phyloP scores from a whole-genome alignment of 1,140 invertebrate species.

The Drosophila sproati region DNA sequence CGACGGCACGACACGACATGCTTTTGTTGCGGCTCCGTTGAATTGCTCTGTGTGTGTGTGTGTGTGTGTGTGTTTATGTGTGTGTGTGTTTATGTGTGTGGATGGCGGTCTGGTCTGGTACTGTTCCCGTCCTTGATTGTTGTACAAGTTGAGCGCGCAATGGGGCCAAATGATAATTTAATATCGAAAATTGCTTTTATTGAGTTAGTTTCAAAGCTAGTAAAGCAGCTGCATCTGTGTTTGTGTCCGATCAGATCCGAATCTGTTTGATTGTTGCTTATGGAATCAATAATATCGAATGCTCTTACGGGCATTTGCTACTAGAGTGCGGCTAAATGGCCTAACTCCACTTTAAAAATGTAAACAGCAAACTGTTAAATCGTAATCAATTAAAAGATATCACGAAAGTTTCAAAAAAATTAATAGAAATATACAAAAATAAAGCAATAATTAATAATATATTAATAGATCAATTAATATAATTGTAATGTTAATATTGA shows the following conservation, averaged over 20 bases:
- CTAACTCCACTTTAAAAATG: too few species aligned
- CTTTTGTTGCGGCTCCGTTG: slow-evolving; percentile 61
- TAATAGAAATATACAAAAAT: too few species aligned
- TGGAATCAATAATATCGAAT: too few species aligned
- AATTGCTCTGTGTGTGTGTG: slow-evolving; percentile 6
- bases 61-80: slow-evolving; percentile 6
- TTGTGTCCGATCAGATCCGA: neutral
- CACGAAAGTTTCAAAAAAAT: too few species aligned
- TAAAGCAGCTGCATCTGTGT: neutral
- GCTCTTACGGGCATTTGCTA: too few species aligned
- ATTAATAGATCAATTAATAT: too few species aligned
- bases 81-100: neutral
- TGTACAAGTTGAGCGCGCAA: slow-evolving; percentile 30
- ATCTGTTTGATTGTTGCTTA: too few species aligned
- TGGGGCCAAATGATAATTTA: slow-evolving; percentile 71
- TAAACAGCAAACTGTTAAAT: too few species aligned
- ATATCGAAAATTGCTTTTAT: slow-evolving; percentile 81
- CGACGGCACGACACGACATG: slow-evolving; percentile 77
- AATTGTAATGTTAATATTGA: too few species aligned
- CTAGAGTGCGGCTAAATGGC: too few species aligned
- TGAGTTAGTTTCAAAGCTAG: slow-evolving; percentile 65
- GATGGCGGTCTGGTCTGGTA: slow-evolving; percentile 6
- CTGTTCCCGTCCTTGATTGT: slow-evolving; percentile 7
- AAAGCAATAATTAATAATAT: too few species aligned
- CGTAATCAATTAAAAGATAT: too few species aligned